Conservation (phyloP, 2,113 vertebrate species). For the Prinia subflava region DNA sequence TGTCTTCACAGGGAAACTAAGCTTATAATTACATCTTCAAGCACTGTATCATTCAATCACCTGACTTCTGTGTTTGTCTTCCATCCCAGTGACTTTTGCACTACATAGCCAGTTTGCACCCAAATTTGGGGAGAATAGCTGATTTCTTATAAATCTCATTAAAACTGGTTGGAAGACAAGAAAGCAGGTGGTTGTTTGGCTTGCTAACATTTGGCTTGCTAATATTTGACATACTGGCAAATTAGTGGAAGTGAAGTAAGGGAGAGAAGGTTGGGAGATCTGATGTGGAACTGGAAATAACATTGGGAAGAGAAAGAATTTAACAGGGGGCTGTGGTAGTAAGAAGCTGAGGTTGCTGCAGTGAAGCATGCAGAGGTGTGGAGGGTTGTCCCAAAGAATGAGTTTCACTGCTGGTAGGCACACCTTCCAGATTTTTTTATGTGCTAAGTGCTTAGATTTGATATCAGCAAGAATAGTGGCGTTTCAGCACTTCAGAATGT, state of each 20-base stretch:
- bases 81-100: neutral
- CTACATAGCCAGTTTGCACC: neutral
- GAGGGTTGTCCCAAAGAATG: neutral
- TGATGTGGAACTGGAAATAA: neutral
- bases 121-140: neutral
- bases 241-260: neutral
- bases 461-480: neutral
- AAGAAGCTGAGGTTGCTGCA: neutral
- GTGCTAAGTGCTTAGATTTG: neutral
- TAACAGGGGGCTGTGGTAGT: neutral
- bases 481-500: neutral
- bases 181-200: neutral
- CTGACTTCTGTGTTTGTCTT: neutral
- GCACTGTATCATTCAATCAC: neutral
- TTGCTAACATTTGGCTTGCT: neutral
- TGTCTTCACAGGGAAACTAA: neutral
- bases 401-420: neutral
- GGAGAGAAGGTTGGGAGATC: neutral
- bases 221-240: neutral
- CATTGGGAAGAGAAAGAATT: neutral
- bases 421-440: neutral
- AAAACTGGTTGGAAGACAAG: neutral
- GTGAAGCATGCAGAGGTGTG: neutral
- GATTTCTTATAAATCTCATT: neutral
- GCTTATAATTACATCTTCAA: neutral